Evolutionary conservation across 2,113 vertebrate genomes (phyloP).

Genomic region (Ancistrus triradiatus): DNA sequence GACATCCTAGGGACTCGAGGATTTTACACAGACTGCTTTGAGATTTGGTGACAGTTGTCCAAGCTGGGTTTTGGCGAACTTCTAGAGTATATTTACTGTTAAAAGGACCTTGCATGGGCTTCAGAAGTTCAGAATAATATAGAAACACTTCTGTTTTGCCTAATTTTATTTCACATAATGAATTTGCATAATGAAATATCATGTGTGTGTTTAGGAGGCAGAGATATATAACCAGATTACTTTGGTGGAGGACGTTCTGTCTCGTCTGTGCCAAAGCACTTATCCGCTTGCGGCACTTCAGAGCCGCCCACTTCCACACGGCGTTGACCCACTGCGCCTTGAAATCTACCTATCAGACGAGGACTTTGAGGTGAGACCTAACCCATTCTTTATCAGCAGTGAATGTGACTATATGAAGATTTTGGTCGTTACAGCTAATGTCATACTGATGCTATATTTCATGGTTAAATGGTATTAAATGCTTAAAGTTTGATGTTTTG

Average conservation of each 20-base stretch:
- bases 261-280: conserved; percentile 83
- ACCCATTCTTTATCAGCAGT: not conserved
- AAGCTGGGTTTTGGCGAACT: too few species aligned
- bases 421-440: not conserved
- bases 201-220: conserved; percentile 72
- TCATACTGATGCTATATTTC: not conserved
- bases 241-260: conserved; percentile 91
- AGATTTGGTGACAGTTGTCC: too few species aligned
- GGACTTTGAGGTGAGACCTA: conserved; percentile 85
- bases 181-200: too few species aligned
- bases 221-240: conserved; percentile 94
- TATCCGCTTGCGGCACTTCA: conserved; percentile 84
- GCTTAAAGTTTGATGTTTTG: conserved; percentile 24
- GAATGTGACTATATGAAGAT: not conserved
- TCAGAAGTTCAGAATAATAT: too few species aligned
- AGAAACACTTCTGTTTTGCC: too few species aligned
- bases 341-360: conserved; percentile 92
- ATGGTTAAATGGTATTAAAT: not conserved
- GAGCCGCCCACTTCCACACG: conserved; percentile 87
- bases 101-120: too few species aligned
- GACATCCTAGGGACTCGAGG: too few species aligned
- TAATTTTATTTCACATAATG: too few species aligned
- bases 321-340: conserved; percentile 90
- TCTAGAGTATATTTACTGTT: too few species aligned
- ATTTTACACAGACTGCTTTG: too few species aligned